Evolutionary conservation across 2,888 invertebrate genomes (phyloP), one percentile per base, ranked within the genome.

Genomic region (Trichopoda pennipes): DNA sequence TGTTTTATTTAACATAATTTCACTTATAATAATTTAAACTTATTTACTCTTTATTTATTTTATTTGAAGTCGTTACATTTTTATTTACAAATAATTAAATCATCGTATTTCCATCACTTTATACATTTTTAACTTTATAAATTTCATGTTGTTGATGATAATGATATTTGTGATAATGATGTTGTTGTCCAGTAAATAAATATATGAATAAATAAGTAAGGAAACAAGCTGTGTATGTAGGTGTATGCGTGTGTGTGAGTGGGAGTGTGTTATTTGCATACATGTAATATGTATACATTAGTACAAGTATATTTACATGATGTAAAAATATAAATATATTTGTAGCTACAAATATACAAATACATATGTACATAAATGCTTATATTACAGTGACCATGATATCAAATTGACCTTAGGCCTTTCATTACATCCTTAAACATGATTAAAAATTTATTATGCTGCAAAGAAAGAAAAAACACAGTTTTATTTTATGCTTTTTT

Each of bases 401-500:
- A 79, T 61, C 77, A 81, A 77, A 77, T 63, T 82, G 82, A 79
- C 82, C 82, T 82, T 79, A 79, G 82, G 75, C 82, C 77, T 79
- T 82, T 82, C 82, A 82, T 82, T 82, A 79, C 58, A 82, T 75
- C 72, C 82, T 82, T 82, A 82, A 82, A 82, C 72, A 79, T 76
- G 68, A 79, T 82, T 82, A 82, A 82, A 79, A 68, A 82, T 82
- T 49, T 82, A 82, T 69, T 47, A 66, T 72, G 61, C 63, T 49
- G 17, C 8, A 7, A 8, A 9, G 47, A 69, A 12, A 42, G 23
- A 69, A 35, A 32, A 49, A 28, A 47, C n/a, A 63, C 49, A 28
- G 64, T 12, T 44, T 47, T 3, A 16, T 16, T 32, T 55, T 55
- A 6, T 32, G 9, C 17, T 23, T 14, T 38, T 60, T 19, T 42